A percentile compares a stretch with the other conserved stretches of the same genome.
Conservation (phyloP, 2,113 vertebrate species). For the Tylochromis polylepis region DNA sequence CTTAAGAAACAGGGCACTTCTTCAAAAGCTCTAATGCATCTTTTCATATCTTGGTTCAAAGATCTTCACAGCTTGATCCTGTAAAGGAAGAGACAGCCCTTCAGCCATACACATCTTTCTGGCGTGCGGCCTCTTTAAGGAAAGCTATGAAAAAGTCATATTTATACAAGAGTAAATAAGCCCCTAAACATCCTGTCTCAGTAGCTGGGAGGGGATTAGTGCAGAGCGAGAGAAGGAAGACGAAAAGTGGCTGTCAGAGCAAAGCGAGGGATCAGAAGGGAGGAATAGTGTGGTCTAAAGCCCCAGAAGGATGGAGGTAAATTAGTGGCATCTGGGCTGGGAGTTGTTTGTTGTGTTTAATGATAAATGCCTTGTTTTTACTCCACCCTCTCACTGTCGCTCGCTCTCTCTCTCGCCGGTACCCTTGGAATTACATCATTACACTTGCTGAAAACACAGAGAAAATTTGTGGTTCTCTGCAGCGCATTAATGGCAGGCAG, state of each 20-base stretch:
- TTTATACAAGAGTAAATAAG: constrained; percentile 63
- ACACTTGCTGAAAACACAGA: constrained; percentile 15
- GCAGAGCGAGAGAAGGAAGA: constrained; percentile 29
- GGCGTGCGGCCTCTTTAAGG: constrained; percentile 1
- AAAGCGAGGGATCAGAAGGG: constrained; percentile 46
- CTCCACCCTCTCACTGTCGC: background rate
- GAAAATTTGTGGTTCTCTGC: background rate
- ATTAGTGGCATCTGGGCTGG: constrained; percentile 37
- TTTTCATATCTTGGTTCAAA: background rate
- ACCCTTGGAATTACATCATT: constrained; percentile 11
- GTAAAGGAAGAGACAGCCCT: background rate
- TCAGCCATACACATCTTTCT: background rate
- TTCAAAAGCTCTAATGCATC: background rate
- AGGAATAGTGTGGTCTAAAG: constrained; percentile 32
- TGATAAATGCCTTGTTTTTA: constrained; percentile 45
- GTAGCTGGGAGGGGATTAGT: constrained; percentile 62
- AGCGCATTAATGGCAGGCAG: constrained; percentile 8
- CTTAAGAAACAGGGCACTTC: background rate
- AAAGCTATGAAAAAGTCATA: constrained; percentile 16
- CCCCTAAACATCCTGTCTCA: constrained; percentile 56
- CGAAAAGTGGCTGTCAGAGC: constrained; percentile 56
- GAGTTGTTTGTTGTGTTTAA: constrained; percentile 36
- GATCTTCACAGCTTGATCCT: constrained; percentile 5
- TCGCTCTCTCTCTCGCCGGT: background rate
- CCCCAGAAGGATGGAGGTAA: constrained; percentile 31